Conservation (phyloP, 2,888 invertebrate genomes). For the Himalopsyche anomala region DNA sequence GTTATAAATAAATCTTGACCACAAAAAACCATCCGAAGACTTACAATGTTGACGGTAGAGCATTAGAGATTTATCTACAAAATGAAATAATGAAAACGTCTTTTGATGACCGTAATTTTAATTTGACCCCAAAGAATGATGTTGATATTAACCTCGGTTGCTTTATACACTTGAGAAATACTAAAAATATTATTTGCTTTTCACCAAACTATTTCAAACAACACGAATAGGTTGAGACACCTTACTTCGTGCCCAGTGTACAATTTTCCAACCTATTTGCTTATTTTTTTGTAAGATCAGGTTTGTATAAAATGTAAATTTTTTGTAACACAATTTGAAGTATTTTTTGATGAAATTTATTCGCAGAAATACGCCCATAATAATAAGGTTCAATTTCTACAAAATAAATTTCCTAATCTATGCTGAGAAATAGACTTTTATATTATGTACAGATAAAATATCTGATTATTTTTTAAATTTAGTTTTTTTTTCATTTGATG, state of each 20-base stretch:
- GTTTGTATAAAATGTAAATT: not conserved
- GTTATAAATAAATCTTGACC: slow-evolving; percentile 16
- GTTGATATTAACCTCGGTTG: not conserved
- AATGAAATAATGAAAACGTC: not conserved
- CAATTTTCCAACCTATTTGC: not conserved
- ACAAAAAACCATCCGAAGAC: not conserved
- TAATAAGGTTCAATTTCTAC: too few species aligned
- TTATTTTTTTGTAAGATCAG: not conserved
- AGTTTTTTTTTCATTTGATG: too few species aligned
- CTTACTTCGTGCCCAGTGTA: not conserved
- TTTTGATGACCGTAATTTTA: slow-evolving; percentile 22
- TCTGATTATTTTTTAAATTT: too few species aligned
- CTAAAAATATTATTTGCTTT: slow-evolving; percentile 1
- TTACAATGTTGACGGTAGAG: not conserved
- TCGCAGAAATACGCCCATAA: not conserved
- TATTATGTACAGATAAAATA: too few species aligned
- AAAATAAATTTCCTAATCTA: too few species aligned
- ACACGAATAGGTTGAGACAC: not conserved
- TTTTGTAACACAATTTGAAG: not conserved
- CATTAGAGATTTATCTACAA: slow-evolving; percentile 15
- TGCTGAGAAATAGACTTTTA: too few species aligned
- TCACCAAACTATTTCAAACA: slow-evolving; percentile 2
- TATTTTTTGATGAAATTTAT: not conserved
- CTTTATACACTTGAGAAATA: not conserved
- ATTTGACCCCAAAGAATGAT: slow-evolving; percentile 20